Evolutionary conservation across 1,140 invertebrate genomes (phyloP).

Genomic region (Caerostris darwini): DNA sequence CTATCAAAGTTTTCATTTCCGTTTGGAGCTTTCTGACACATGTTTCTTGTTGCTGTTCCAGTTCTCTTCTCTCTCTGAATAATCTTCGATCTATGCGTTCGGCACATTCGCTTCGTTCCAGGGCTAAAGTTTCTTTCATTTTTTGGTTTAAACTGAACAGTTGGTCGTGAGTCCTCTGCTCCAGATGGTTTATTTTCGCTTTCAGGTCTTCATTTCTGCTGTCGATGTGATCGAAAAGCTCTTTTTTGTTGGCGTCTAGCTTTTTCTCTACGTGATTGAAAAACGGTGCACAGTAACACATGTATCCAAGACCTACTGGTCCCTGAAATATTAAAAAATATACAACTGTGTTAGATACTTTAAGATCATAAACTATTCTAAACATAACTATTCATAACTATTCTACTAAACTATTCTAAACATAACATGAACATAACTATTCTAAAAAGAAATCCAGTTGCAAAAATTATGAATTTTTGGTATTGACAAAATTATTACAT

Average conservation of each 20-base stretch:
- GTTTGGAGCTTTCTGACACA: constrained; percentile 6
- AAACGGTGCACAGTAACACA: constrained; percentile 91
- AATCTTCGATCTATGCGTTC: constrained; percentile 77
- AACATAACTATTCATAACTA: no score
- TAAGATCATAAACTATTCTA: no score
- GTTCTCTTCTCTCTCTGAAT: constrained; percentile 76
- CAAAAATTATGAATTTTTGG: no score
- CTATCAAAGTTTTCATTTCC: constrained; percentile 77
- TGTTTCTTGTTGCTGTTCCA: constrained; percentile 75
- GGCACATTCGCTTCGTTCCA: constrained; percentile 78
- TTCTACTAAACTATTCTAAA: no score
- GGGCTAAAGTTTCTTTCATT: constrained; percentile 79
- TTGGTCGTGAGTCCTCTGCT: constrained; percentile 89
- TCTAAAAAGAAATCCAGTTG: no score
- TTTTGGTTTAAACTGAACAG: constrained; percentile 85
- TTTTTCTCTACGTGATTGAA: constrained; percentile 93
- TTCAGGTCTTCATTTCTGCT: constrained; percentile 90
- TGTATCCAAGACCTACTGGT: constrained; percentile 93
- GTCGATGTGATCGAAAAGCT: constrained; percentile 91
- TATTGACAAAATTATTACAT: no score
- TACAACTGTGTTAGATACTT: not conserved
- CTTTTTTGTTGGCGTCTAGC: constrained; percentile 91
- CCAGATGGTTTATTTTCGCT: constrained; percentile 89
- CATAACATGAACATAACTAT: no score
- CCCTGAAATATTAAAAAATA: constrained; percentile 83